Base-by-base conservation (phyloP, 2,797 vertebrate species). In the Tolypeutes matacus region DNA sequence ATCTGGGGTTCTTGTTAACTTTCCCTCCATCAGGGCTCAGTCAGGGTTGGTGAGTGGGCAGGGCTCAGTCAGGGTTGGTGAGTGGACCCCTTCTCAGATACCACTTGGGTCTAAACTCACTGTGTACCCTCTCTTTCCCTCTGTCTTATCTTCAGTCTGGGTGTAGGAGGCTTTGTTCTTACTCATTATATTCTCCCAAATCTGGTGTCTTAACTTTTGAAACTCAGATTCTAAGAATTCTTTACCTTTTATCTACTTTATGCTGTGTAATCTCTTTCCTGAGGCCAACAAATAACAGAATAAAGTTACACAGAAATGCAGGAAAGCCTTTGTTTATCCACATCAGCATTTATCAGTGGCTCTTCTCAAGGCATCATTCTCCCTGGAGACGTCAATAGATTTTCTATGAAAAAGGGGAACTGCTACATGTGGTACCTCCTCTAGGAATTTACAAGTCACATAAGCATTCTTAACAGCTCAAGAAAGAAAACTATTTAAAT, bases 191-290 rank as follows among this genome's bases (percentile, higher is more conserved):
- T 34, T 72, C 42, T 88, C 82, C 15, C 31, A 51, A 75, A 60
- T 93, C 31, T 89, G 5, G 62, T 88, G 53, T 53, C 64, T 42
- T 93, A n/a, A 70, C 49, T 60, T 93, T 92, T 83, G 64, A 82
- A 91, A 95, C 29, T 78, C 51, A 75, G 75, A 73, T 42, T 86
- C 2, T 6, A 93, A 87, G 73, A 83, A 91, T 11, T 17, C 34
- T 84, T 91, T 75, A 64, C 18, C 25, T 51, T 76, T 77, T 86
- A n/a, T 78, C 53, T 81, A 18, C 17, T 56, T 86, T 83, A 15
- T 73, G 11, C n/a, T 51, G 4, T 78, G 27, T n/a, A 67, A 91
- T 86, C 10, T 58, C 12, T 64, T 89, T 96, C 34, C 25, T 34
- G 34, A 58, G 51, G 60, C 6, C 14, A 93, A 15, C 70, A 86